These are phyloP conservation scores for Lasioglossum pauxillum DNA, from an alignment of 2,888 invertebrate species.

Conservation along the genomic window DNA sequence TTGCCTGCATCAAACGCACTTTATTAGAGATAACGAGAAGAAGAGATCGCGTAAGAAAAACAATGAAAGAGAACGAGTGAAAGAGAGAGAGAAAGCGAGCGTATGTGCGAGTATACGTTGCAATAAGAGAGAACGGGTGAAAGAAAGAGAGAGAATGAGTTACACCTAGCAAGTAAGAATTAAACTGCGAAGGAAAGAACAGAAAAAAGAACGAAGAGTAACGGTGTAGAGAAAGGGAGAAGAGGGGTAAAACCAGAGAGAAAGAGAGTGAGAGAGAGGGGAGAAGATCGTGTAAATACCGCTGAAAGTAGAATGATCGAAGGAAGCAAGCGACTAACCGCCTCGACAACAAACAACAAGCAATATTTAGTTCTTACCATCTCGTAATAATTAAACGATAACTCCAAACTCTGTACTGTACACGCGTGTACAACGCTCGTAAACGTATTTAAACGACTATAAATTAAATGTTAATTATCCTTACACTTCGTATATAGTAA, in stretches of 20 bases:
- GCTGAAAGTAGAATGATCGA: conserved; percentile 78
- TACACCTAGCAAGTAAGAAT: conserved; percentile 61
- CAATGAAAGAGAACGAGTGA: conserved; percentile 30
- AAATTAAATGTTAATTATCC: conserved; percentile 84
- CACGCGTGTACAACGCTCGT: conserved; percentile 79
- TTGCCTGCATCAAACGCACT: conserved; percentile 77
- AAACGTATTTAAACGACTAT: conserved; percentile 83
- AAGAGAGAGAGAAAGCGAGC: conserved; percentile 23
- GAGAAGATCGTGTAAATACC: conserved; percentile 76
- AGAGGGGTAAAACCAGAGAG: conserved; percentile 24
- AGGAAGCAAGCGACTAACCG: conserved; percentile 76
- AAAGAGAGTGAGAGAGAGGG: conserved; percentile 12
- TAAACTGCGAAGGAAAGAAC: conserved; percentile 42
- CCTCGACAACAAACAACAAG: conserved; percentile 80
- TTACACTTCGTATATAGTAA: conserved; percentile 83
- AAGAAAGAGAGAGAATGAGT: conserved; percentile 39
- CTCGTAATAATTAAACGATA: conserved; percentile 77
- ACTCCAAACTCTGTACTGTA: conserved; percentile 78
- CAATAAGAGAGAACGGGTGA: conserved; percentile 22
- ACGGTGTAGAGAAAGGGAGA: conserved; percentile 26
- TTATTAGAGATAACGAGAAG: conserved; percentile 65
- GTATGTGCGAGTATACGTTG: background rate
- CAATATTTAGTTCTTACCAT: conserved; percentile 84
- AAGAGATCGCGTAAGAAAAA: conserved; percentile 37
- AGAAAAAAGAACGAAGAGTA: conserved; percentile 19